Evolutionary conservation across 2,113 vertebrate genomes (phyloP).

Genomic region (Speoplatyrhinus poulsoni): DNA sequence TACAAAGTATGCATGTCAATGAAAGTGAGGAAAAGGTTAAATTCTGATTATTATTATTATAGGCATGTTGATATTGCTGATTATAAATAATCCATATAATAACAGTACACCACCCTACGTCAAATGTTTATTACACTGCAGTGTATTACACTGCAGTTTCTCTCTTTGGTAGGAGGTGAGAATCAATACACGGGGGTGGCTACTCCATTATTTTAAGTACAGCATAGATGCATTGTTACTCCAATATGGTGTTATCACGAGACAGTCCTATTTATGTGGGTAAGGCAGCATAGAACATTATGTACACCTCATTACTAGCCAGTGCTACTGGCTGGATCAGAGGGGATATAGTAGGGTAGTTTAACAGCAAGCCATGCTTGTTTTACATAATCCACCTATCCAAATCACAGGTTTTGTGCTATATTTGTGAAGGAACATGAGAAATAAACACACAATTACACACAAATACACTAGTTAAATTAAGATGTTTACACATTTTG

Average conservation of each 20-base stretch:
- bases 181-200: conserved; percentile 9
- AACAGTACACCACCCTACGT: not conserved
- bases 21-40: no score
- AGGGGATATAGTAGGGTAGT: not conserved
- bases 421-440: no score
- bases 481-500: no score
- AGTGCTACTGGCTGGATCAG: not conserved
- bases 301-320: not conserved
- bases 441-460: no score
- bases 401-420: no score
- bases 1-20: no score
- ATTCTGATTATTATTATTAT: no score
- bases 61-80: not conserved
- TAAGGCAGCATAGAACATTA: not conserved
- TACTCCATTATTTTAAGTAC: conserved; percentile 13
- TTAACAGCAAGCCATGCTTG: not conserved
- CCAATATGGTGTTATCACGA: not conserved
- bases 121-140: not conserved
- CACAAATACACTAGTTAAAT: no score
- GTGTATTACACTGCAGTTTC: conserved; percentile 3
- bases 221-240: not conserved
- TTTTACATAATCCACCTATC: no score
- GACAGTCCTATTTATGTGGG: not conserved
- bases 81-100: not conserved
- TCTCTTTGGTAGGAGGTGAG: not conserved